Evolutionary conservation across 2,113 vertebrate species (phyloP).

Genomic region (Periophthalmus modestus): DNA sequence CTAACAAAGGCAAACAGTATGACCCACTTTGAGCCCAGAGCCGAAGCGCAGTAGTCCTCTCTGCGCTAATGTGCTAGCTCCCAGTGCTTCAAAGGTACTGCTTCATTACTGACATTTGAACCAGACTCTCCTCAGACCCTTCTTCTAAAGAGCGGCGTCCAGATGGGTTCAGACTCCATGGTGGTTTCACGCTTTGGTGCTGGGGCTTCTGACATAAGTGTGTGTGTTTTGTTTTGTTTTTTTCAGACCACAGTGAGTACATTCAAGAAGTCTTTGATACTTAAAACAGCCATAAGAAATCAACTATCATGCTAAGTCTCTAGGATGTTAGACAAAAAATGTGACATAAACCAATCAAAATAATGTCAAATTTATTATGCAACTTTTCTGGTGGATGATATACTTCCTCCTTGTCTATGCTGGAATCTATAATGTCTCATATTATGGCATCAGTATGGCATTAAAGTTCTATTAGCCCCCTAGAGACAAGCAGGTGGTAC

Average conservation of each 20-base stretch:
- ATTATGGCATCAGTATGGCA: too few relatives aligned
- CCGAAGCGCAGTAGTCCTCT: constrained; percentile 26
- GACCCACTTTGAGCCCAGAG: constrained; percentile 64
- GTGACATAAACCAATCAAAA: too few relatives aligned
- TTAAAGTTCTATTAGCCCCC: too few relatives aligned
- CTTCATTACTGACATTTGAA: constrained; percentile 54
- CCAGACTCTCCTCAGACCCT: constrained; percentile 19
- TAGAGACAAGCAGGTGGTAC: too few relatives aligned
- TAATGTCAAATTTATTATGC: too few relatives aligned
- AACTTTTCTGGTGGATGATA: too few relatives aligned
- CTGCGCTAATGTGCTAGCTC: constrained; percentile 37
- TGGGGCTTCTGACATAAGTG: constrained; percentile 28
- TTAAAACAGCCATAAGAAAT: not conserved
- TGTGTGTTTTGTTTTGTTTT: constrained; percentile 15
- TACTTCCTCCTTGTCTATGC: too few relatives aligned
- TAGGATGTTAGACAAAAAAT: too few relatives aligned
- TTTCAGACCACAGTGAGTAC: constrained; percentile 21
- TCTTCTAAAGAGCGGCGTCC: constrained; percentile 19
- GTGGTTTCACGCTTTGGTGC: constrained; percentile 23
- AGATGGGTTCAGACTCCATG: constrained; percentile 34
- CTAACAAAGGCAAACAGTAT: constrained; percentile 66
- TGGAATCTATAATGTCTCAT: too few relatives aligned
- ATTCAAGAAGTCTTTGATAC: constrained; percentile 30
- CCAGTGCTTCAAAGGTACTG: constrained; percentile 57
- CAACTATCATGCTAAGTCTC: not conserved